These are phyloP conservation scores for Nannoperca australis DNA, from an alignment of 2,797 vertebrate genomes.

Conservation along the genomic window DNA sequence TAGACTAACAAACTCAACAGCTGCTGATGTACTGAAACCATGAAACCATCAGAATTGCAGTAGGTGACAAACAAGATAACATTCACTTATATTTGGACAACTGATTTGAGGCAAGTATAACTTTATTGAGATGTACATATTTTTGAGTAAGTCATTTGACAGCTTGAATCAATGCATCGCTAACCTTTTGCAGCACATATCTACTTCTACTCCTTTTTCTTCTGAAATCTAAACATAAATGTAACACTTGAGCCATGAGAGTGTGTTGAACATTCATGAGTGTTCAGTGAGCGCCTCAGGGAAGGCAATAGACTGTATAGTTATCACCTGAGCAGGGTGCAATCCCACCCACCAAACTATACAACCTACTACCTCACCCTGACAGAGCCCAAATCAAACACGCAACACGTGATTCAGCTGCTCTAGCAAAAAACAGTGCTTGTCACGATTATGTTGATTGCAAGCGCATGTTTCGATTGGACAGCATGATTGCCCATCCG, in stretches of 20 bases:
- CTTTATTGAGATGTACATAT: constrained; percentile 69
- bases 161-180: constrained; percentile 10
- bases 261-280: constrained; percentile 34
- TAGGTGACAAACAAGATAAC: not conserved
- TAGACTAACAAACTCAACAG: constrained; percentile 31
- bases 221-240: constrained; percentile 38
- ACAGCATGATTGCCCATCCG: constrained; percentile 37
- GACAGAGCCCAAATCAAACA: constrained; percentile 73
- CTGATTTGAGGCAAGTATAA: constrained; percentile 29
- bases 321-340: constrained; percentile 93
- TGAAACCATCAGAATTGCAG: constrained; percentile 8
- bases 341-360: constrained; percentile 95
- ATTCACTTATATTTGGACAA: constrained; percentile 47
- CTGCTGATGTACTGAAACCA: constrained; percentile 19
- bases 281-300: constrained; percentile 84
- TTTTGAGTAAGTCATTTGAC: constrained; percentile 20
- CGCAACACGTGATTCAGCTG: constrained; percentile 24
- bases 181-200: constrained; percentile 20
- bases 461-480: constrained; percentile 45
- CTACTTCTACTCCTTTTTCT: constrained; percentile 1
- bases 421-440: constrained; percentile 13
- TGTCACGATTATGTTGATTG: constrained; percentile 23
- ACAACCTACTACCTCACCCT: constrained; percentile 98
- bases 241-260: constrained; percentile 7
- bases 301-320: constrained; percentile 98